Conservation (phyloP, 2,113 vertebrate species). For the Myxocyprinus asiaticus region DNA sequence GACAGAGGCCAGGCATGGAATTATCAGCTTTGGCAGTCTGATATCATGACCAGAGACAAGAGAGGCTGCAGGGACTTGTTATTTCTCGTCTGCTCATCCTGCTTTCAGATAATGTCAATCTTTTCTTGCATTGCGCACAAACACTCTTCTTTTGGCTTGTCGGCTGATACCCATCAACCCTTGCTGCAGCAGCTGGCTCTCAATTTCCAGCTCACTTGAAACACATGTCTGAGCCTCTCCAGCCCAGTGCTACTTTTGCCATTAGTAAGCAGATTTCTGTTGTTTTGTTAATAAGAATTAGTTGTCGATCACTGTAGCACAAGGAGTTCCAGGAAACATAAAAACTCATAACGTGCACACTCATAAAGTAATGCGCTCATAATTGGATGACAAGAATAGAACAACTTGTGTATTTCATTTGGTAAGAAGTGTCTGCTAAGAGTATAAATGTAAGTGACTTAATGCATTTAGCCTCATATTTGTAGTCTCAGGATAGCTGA, state of each 20-base stretch:
- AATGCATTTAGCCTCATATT: conserved; percentile 3
- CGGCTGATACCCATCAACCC: conserved; percentile 22
- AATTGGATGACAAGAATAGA: conserved; percentile 19
- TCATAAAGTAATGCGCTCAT: conserved; percentile 20
- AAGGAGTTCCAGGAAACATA: conserved; percentile 38
- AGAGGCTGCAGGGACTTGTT: conserved; percentile 12
- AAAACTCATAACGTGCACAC: conserved; percentile 22
- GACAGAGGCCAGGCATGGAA: conserved; percentile 50
- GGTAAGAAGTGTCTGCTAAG: conserved; percentile 2
- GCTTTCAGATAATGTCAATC: conserved; percentile 25
- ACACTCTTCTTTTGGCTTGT: conserved; percentile 32
- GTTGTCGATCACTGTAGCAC: conserved; percentile 42
- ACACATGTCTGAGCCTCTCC: conserved; percentile 45
- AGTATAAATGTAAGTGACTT: conserved; percentile 1
- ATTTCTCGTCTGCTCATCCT: conserved; percentile 34
- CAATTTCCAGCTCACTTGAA: conserved; percentile 37
- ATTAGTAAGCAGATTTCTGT: conserved; percentile 50
- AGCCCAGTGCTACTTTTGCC: conserved; percentile 46
- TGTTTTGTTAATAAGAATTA: conserved; percentile 48
- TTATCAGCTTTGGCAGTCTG: conserved; percentile 38
- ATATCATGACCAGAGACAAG: conserved; percentile 28
- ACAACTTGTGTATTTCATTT: not conserved
- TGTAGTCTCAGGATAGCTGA: not conserved
- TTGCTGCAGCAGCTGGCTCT: conserved; percentile 41
- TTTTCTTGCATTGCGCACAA: conserved; percentile 5